Base-by-base conservation (phyloP, 2,113 vertebrate species). In the Ptilorrhoa leucosticta region DNA sequence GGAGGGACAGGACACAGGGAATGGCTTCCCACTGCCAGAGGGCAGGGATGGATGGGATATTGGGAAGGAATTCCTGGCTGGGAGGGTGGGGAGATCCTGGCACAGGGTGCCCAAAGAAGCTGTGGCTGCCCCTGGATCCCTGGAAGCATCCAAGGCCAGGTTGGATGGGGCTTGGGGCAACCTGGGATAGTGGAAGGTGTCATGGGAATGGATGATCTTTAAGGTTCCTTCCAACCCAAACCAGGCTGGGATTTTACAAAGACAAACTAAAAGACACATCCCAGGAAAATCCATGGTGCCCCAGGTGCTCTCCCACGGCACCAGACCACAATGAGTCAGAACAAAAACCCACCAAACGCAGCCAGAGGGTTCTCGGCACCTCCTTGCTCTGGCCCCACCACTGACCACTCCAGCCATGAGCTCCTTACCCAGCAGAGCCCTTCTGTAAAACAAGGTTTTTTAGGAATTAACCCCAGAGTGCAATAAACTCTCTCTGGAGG, bases 81-180 rank as follows among this genome's bases (percentile, higher is more conserved):
- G 11, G 40, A 54, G 61, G 60, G 20, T 35, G 60, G 9, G 3
- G 1, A 42, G 31, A 26, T 2, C 3, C 54, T 37, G 54, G 42
- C 2, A 8, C 3, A 9, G 56, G 6, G 3, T 45, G 2, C 0
- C 10, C 68, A 65, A 27, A 81, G 26, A 0, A 37, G 44, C 68
- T 88, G 68, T 3, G 86, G 50, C 50, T 65, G 39, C 28, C 9
- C n/a, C 69, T 81, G 86, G 18, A 82, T 68, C 54, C 30, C 87
- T 83, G 70, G 53, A 0, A 60, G 9, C 35, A 26, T 0, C n/a
- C 70, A 12, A 40, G n/a, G 3, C 20, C 39, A 27, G 39, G n/a
- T 0, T 75, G 33, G 56, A 60, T 0, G 1, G 23, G 15, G 12
- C 4, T 31, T 83, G 37, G 45, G 17, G 18, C 6, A 42, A 0